Conservation (phyloP, 2,113 vertebrate species). For the Plotosus lineatus region DNA sequence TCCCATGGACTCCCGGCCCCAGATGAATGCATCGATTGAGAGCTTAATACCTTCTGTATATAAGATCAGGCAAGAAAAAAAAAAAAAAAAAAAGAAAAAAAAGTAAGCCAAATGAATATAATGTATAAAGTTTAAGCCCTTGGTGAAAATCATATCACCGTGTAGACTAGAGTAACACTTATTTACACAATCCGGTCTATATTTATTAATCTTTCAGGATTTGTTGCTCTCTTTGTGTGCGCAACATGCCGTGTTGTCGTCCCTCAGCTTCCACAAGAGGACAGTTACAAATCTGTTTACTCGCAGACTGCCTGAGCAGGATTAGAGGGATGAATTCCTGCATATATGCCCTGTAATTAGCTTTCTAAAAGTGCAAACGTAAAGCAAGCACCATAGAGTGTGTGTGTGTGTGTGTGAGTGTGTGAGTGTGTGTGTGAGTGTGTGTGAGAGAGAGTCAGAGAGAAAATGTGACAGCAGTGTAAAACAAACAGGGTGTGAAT, state of each 20-base stretch:
- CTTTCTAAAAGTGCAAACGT: conserved; percentile 32
- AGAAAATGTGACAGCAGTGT: neutral
- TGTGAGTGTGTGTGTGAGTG: neutral
- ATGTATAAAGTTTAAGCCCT: neutral
- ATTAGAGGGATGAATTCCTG: conserved; percentile 41
- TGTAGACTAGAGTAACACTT: neutral
- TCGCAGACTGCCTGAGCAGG: conserved; percentile 17
- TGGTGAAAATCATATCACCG: neutral
- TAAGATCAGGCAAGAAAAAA: too few species aligned
- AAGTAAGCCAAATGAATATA: neutral
- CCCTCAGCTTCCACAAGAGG: neutral
- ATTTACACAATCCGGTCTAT: too few species aligned
- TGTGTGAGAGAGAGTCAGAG: neutral
- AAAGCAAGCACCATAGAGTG: neutral
- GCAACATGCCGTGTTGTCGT: neutral
- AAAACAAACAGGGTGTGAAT: conserved; percentile 54
- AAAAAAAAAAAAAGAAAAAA: too few species aligned
- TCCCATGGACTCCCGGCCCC: too few species aligned
- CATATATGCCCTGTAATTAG: conserved; percentile 39
- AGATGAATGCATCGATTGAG: too few species aligned
- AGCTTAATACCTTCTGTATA: neutral
- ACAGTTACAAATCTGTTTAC: conserved; percentile 4
- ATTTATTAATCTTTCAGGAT: neutral
- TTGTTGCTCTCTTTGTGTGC: neutral
- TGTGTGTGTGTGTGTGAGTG: neutral